Percentiles rank a stretch among this genome's conserved stretches.
Evolutionary conservation across 2,888 invertebrate species (phyloP).

Genomic region (Drosophila leonis): DNA sequence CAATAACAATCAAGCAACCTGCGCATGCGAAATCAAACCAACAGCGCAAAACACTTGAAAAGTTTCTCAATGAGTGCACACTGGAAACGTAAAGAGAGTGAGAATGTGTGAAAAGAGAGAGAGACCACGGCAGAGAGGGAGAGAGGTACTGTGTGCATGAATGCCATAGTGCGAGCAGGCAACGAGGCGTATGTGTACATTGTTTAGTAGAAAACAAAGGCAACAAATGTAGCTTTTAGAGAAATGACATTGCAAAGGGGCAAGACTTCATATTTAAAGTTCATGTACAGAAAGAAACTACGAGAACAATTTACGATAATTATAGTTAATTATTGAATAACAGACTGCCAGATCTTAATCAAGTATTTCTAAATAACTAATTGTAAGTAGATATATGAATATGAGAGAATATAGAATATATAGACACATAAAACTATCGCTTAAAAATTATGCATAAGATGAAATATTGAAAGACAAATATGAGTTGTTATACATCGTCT

Average conservation of each 20-base stretch:
- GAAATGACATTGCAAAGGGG: slow-evolving; percentile 2
- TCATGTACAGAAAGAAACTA: not conserved
- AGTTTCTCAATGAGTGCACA: slow-evolving; percentile 23
- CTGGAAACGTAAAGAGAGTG: slow-evolving; percentile 19
- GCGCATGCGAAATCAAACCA: slow-evolving; percentile 66
- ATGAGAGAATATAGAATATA: not conserved
- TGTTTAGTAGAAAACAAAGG: slow-evolving; percentile 9
- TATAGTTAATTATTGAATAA: slow-evolving; percentile 2
- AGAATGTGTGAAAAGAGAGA: slow-evolving; percentile 15
- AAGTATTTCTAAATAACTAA: not conserved
- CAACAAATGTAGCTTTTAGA: not conserved
- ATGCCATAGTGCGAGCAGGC: slow-evolving; percentile 12
- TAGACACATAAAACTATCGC: not conserved
- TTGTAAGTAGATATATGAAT: not conserved
- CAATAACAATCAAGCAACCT: slow-evolving; percentile 41
- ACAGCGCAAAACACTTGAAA: slow-evolving; percentile 14
- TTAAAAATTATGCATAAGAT: no score
- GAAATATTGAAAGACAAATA: no score
- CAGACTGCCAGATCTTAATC: slow-evolving; percentile 13
- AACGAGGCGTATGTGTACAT: slow-evolving; percentile 58
- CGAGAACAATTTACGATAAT: not conserved
- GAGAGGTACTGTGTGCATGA: not conserved
- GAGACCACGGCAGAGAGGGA: not conserved
- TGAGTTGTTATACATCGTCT: no score
- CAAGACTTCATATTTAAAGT: not conserved